Conservation (phyloP, 2,888 invertebrate species). For the Drosophila birchii region DNA sequence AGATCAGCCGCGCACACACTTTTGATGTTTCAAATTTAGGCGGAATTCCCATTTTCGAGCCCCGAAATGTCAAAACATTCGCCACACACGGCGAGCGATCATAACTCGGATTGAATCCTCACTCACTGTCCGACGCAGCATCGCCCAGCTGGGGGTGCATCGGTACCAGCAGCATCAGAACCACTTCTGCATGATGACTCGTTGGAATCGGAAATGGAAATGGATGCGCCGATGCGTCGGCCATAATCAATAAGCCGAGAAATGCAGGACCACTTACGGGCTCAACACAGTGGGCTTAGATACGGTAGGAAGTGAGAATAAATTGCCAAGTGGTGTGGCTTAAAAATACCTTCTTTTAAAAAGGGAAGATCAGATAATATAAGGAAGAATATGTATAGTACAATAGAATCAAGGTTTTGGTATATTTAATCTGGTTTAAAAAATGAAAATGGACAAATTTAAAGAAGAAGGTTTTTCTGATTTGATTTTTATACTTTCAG, state of each 20-base stretch:
- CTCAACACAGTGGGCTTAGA: constrained; percentile 35
- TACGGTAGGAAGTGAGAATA: neutral
- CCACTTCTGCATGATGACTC: constrained; percentile 64
- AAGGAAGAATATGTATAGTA: too few relatives aligned
- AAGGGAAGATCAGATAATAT: too few relatives aligned
- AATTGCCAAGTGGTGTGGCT: neutral
- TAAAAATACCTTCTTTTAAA: too few relatives aligned
- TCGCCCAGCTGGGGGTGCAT: constrained; percentile 39
- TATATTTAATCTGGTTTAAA: too few relatives aligned
- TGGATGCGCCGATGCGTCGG: constrained; percentile 60
- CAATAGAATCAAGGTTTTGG: too few relatives aligned
- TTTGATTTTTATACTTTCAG: too few relatives aligned
- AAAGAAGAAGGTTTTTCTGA: too few relatives aligned
- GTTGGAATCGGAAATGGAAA: constrained; percentile 72
- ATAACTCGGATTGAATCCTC: constrained; percentile 45
- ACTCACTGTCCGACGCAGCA: constrained; percentile 13
- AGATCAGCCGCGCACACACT: constrained; percentile 58
- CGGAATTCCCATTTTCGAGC: constrained; percentile 53
- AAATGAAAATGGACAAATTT: too few relatives aligned
- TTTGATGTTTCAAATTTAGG: constrained; percentile 73
- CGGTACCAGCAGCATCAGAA: constrained; percentile 6
- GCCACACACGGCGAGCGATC: constrained; percentile 70
- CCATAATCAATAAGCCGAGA: constrained; percentile 77
- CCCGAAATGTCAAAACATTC: constrained; percentile 72
- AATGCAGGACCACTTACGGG: constrained; percentile 65